Percentiles rank a stretch among this genome's conserved stretches.
Evolutionary conservation across 2,113 vertebrate species (phyloP).

Genomic region (Gopherus flavomarginatus): DNA sequence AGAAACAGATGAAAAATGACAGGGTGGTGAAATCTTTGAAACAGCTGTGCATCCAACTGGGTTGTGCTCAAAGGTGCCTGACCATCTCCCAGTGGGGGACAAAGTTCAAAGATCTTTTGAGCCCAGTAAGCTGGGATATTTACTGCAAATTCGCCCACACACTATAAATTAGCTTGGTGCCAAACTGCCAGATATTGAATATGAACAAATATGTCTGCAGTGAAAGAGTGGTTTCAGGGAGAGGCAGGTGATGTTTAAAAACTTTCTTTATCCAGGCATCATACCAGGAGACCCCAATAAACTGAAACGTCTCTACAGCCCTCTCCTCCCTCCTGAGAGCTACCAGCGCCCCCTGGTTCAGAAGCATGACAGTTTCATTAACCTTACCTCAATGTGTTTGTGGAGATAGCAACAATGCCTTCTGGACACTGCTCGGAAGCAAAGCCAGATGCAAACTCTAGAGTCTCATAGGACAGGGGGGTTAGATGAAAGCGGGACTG

Average conservation of each 20-base stretch:
- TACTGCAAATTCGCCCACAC: background rate
- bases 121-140: background rate
- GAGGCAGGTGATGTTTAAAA: background rate
- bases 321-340: background rate
- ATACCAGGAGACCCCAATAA: background rate
- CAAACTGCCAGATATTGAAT: background rate
- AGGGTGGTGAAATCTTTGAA: background rate
- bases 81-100: background rate
- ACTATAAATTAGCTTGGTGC: background rate
- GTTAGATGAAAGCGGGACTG: slow-evolving; percentile 98
- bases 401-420: slow-evolving; percentile 98
- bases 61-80: background rate
- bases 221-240: background rate
- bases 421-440: slow-evolving; percentile 98
- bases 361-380: rapidly evolving
- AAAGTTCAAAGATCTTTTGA: background rate
- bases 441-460: slow-evolving; percentile 97
- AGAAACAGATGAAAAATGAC: background rate
- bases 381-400: slow-evolving; percentile 94
- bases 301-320: background rate
- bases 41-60: background rate
- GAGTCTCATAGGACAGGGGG: slow-evolving; percentile 93
- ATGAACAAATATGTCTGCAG: background rate
- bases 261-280: background rate
- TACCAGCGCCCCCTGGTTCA: rapidly evolving